Evolutionary conservation across 2,113 vertebrate genomes (phyloP), one percentile per base, ranked within the genome.

Genomic region (Perca flavescens): DNA sequence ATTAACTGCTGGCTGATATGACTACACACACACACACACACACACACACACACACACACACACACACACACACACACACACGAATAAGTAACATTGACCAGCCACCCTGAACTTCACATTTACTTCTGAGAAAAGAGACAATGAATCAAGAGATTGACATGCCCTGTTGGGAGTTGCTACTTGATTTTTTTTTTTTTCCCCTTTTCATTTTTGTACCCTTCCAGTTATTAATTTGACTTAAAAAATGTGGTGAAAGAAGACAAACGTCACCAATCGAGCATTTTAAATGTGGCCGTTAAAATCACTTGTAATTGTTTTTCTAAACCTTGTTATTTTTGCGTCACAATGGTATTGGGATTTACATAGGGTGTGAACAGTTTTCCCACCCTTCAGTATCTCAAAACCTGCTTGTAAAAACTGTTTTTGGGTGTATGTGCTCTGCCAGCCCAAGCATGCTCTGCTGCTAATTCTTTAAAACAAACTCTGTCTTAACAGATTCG

Each of bases 381-480:
- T 87, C 79, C 73, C 86, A 80, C 57, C 85, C 16, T 71, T 78
- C 21, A 62, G 46, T 54, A 19, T 80, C 57, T 78, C 36, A 71
- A 36, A 80, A 57, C 54, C 71, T 76, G 65, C 85, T 57, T 80
- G 63, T 87, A 78, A 88, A 88, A 82, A 49, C 36, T 8, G 25
- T 79, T 83, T 71, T 49, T 86, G 34, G 52, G 25, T 65, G 25
- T 50, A 21, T 79, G 28, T 79, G 82, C 71, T 75, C 87, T 87
- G 77, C 93, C 88, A 92, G 92, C 82, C 91, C 71, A 0, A 79
- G 90, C 93, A 91, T 85, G 93, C 84, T 90, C 84, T 71, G 73
- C 79, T 67, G 64, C 71, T 84, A 64, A 79, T 76, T 76, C 36
- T 70, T 81, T 80, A 49, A 70, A 79, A 92, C 77, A 34, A 82